A percentile compares a stretch with the other conserved stretches of the same genome.
phyloP scores from a whole-genome alignment of 2,797 vertebrate genomes.

The Aeoliscus strigatus region DNA sequence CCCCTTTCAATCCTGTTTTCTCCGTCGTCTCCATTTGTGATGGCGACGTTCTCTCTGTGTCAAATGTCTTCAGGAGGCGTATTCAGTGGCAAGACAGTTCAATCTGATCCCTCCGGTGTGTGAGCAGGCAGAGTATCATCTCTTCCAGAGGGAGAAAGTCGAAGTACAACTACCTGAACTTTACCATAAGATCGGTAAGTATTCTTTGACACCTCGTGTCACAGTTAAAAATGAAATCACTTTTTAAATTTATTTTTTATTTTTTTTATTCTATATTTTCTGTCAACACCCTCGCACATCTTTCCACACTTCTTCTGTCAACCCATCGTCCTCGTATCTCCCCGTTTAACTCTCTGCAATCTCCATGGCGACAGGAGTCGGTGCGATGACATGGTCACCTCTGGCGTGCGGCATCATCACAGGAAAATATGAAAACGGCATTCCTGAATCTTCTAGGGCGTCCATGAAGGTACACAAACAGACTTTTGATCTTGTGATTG shows the following conservation, averaged over 20 bases:
- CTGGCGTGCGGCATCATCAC: slow-evolving; percentile 97
- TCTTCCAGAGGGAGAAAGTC: slow-evolving; percentile 98
- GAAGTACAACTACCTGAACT: slow-evolving; percentile 96
- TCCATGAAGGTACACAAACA: slow-evolving; percentile 86
- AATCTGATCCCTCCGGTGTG: slow-evolving; percentile 97
- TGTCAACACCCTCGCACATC: slow-evolving; percentile 9
- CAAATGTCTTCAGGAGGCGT: slow-evolving; percentile 97
- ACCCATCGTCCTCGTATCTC: slow-evolving; percentile 1
- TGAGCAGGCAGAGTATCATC: slow-evolving; percentile 96
- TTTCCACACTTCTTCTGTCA: slow-evolving; percentile 8
- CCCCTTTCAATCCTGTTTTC: too few relatives aligned
- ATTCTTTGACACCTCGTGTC: neutral
- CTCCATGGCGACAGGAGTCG: slow-evolving; percentile 80
- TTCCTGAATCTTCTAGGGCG: slow-evolving; percentile 92
- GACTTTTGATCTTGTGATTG: too few relatives aligned
- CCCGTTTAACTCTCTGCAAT: slow-evolving; percentile 16
- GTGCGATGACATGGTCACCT: slow-evolving; percentile 98
- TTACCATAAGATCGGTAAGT: slow-evolving; percentile 96
- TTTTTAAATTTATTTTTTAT: too few relatives aligned
- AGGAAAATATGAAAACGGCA: slow-evolving; percentile 96
- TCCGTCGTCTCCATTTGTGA: neutral
- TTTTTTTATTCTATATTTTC: too few relatives aligned
- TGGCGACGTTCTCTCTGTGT: too few relatives aligned
- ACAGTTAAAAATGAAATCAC: too few relatives aligned
- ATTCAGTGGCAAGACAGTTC: slow-evolving; percentile 96